Base-by-base conservation (phyloP, 2,888 invertebrate species). In the Cephonodes hylas region DNA sequence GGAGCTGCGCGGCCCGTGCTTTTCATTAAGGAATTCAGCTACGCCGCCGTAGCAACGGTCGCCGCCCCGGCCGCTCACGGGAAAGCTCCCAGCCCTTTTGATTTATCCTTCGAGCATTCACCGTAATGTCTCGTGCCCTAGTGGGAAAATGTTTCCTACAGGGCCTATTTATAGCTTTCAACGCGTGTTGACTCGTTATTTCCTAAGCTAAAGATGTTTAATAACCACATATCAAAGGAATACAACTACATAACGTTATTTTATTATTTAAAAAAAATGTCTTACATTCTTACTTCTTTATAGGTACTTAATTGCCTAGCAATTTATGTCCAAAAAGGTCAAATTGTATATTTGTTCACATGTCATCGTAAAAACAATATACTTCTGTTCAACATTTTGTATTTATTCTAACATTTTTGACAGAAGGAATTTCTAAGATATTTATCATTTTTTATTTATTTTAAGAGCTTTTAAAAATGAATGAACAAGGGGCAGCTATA, bases 1-100 rank as follows among this genome's bases (percentile, higher is more conserved):
- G 89, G 88, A 84, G 88, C 90, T 91, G 90, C 91, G 91, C 89
- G 85, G 77, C 74, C 80, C 83, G 77, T 83, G 83, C 76, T 85
- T 81, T 85, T 79, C 87, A 85, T 87, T 85, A 84, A 84, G 77
- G 80, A 80, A 64, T 71, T 69, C 76, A 79, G 81, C 81, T 80
- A 80, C 85, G 83, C 75, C 79, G 76, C 75, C 80, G 83, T 79
- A 81, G 82, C 83, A 75, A 74, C 83, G 84, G 81, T 80, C 82
- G 82, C 87, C 85, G 83, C 87, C 86, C 87, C 80, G 81, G 75
- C 75, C 73, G 67, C 66, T 62, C 56, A 68, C 69, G 75, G 76
- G 72, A 76, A 79, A 81, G 80, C 83, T 80, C 71, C 72, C 67
- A 71, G 75, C 77, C 76, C 77, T 72, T 76, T 77, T 76, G 84